Evolutionary conservation across 2,113 vertebrate species (phyloP), one percentile per base, ranked within the genome.

Genomic region (Oreochromis spilurus): DNA sequence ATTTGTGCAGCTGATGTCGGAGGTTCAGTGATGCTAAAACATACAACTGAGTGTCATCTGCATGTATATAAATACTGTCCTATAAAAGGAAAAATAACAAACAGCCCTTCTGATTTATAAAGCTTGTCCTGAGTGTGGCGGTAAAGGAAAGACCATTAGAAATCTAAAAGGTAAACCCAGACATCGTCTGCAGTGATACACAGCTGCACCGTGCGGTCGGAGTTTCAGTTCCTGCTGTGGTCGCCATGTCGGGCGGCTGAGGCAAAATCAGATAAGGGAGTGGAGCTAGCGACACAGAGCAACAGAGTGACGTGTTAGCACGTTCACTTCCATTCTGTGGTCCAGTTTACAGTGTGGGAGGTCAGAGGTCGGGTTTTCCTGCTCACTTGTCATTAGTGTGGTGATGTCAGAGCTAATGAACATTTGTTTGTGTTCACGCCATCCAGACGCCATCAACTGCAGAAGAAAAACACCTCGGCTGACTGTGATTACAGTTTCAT

Each of bases 281-380:
- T 2, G 57, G 67, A 91, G 87, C 38, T 11, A 53, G 29, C 31
- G 21, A 72, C 52, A 70, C 81, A 45, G 21, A 50, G 43, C 24
- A 29, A 48, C 43, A 36, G 62, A 21, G 67, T 58, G 85, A 82
- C 79, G 82, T 45, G 8, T 17, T 6, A 36, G 43, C 72, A 79
- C 19, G 1, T 21, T 45, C 45, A 29, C 24, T 77, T 50, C 81
- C 36, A 77, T 36, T 38, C 31, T 34, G 62, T 40, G 83, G 65
- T 21, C 29, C 8, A 13, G 55, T 21, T 58, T 53, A 85, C 65
- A 86, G 52, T 48, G 82, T 84, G 82, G 82, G 83, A 84, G 82
- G 75, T 77, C 62, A 65, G 50, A 53, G 72, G 83, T 81, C 31
- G 62, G 85, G 62, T 81, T 89, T 87, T 89, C 87, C 87, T 83